Conservation (phyloP, 1,140 invertebrate genomes). For the Lucilia cuprina region DNA sequence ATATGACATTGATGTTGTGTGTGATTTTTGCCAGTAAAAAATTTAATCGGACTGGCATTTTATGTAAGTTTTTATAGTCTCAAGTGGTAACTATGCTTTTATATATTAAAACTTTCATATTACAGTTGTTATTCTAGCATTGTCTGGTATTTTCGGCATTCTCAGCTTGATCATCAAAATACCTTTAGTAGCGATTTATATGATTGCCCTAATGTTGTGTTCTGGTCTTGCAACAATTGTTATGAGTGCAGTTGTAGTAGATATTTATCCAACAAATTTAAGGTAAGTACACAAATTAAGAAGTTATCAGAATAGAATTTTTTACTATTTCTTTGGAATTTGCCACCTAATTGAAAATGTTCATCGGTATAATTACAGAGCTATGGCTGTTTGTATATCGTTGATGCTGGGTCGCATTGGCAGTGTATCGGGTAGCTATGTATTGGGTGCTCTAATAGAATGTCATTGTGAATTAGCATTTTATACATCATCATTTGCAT, state of each 20-base stretch:
- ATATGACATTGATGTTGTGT: slow-evolving; percentile 24
- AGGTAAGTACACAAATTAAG: slow-evolving; percentile 35
- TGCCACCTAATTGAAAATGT: no score
- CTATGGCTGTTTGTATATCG: slow-evolving; percentile 53
- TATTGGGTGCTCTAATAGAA: slow-evolving; percentile 40
- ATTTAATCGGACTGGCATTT: slow-evolving; percentile 35
- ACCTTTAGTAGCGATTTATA: slow-evolving; percentile 39
- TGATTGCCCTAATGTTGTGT: slow-evolving; percentile 40
- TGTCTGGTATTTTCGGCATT: slow-evolving; percentile 38
- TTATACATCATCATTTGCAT: slow-evolving; percentile 27
- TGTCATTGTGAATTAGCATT: slow-evolving; percentile 40
- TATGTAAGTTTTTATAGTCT: slow-evolving; percentile 42
- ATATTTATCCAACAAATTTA: slow-evolving; percentile 54
- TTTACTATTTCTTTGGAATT: no score
- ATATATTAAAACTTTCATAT: not conserved
- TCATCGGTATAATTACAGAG: no score
- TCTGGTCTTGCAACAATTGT: slow-evolving; percentile 47
- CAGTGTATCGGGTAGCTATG: slow-evolving; percentile 42
- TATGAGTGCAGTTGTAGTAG: slow-evolving; percentile 50
- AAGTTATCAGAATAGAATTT: no score
- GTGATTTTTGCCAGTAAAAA: slow-evolving; percentile 36
- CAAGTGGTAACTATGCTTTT: no score
- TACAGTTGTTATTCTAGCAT: slow-evolving; percentile 33
- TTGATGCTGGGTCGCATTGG: slow-evolving; percentile 52
- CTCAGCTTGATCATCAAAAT: slow-evolving; percentile 25